phyloP scores from a whole-genome alignment of 2,888 invertebrate genomes.

The Glomeris marginata region DNA sequence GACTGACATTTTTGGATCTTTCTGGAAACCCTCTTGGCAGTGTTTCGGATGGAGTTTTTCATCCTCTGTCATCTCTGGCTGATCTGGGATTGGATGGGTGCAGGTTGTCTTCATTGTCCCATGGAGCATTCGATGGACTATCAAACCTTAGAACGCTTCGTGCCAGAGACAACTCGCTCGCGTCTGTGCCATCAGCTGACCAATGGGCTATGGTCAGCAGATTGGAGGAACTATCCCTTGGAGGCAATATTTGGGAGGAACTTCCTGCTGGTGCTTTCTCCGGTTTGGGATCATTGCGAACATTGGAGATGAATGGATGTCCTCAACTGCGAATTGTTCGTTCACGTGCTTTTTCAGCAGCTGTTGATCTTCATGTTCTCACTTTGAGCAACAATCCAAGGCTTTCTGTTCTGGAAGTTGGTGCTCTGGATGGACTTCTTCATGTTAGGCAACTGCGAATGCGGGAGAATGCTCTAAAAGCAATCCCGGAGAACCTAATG shows the following conservation, averaged over 20 bases:
- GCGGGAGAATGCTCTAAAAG: conserved; percentile 55
- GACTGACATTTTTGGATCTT: conserved; percentile 20
- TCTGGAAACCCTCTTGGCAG: conserved; percentile 19
- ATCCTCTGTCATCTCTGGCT: conserved; percentile 6
- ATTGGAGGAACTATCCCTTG: conserved; percentile 57
- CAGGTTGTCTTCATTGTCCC: conserved; percentile 39
- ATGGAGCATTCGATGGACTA: conserved; percentile 60
- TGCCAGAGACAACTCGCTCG: conserved; percentile 66
- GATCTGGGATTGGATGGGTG: conserved; percentile 38
- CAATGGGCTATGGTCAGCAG: conserved; percentile 60
- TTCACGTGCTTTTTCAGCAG: conserved; percentile 65
- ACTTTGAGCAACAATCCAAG: conserved; percentile 55
- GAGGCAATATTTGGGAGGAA: conserved; percentile 57
- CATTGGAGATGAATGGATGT: conserved; percentile 53
- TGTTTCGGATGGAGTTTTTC: conserved; percentile 15
- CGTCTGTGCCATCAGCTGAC: conserved; percentile 56
- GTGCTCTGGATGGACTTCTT: conserved; percentile 69
- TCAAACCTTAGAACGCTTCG: conserved; percentile 55
- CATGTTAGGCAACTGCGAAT: conserved; percentile 59
- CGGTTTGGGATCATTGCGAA: conserved; percentile 64
- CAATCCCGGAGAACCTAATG: conserved; percentile 62
- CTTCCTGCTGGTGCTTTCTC: conserved; percentile 63
- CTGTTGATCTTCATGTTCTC: conserved; percentile 31
- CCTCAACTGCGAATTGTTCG: conserved; percentile 52
- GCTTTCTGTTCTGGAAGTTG: conserved; percentile 56